Evolutionary conservation across 2,888 invertebrate genomes (phyloP), one percentile per base, ranked within the genome.

Genomic region (Lasioglossum leucozonium): DNA sequence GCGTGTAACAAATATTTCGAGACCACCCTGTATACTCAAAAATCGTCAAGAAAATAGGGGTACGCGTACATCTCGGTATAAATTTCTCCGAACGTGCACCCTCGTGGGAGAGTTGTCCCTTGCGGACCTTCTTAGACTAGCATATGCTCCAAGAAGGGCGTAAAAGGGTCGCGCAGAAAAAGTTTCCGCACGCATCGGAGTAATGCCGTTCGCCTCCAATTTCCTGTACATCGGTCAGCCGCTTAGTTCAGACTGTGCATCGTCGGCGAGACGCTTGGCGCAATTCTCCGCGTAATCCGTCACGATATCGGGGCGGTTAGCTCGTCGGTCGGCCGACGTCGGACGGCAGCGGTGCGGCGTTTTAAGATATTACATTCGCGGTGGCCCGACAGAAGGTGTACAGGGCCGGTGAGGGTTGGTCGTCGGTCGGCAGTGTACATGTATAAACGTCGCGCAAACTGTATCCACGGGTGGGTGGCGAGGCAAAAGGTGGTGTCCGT

Each of bases 361-460:
- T 85, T 85, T 85, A 85, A 85, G 84, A 84, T 84, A 85, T 85
- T 84, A 80, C 58, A 18, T 69, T 75, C 79, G 73, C 34, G 71
- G 76, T 34, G 18, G 42, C 58, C 4, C 72, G 76, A 44, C 77
- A 26, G 72, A 77, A 73, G 77, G 78, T 42, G 69, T 69, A 69
- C 55, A 72, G 30, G 30, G 13, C 18, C 37, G 67, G 37, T 13
- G 69, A 34, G 37, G 65, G 65, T 30, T 65, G 65, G 8, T 34
- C 18, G 65, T 18, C 26, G 67, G 47, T n/a, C 16, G 26, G 18
- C 18, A 30, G 75, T 74, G 51, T 77, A 73, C 74, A 67, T 34
- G 65, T 80, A 84, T 72, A 84, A 85, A 86, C 83, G 83, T 83
- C 76, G 83, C 84, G 67, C 77, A 73, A 69, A 77, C 72, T 77